These are phyloP conservation scores for Saguinus imperator DNA, from an alignment of 2,113 vertebrate species.

Conservation along the genomic window DNA sequence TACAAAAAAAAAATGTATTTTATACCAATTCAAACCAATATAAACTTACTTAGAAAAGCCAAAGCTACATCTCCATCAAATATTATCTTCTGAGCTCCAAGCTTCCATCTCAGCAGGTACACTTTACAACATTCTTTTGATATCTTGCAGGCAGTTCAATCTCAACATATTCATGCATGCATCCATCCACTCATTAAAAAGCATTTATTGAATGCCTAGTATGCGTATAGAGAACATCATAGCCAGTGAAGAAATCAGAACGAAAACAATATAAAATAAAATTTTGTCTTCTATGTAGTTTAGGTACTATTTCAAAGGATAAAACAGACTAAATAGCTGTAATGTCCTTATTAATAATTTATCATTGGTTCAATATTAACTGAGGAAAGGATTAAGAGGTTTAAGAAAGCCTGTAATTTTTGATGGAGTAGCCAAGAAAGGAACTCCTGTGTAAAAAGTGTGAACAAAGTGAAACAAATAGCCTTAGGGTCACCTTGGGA, in stretches of 20 bases:
- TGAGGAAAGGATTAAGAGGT: not conserved
- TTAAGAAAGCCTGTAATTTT: not conserved
- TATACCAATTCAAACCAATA: not conserved
- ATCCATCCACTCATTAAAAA: not conserved
- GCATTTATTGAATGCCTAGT: not conserved
- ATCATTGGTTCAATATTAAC: not conserved
- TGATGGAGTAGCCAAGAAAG: not conserved
- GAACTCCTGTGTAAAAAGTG: not conserved
- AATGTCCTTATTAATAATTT: not conserved
- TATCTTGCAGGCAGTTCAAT: not conserved
- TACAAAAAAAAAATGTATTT: not conserved
- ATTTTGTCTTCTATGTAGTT: not conserved
- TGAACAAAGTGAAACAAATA: not conserved
- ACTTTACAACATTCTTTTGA: not conserved
- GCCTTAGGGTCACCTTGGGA: not conserved
- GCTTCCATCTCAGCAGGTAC: not conserved
- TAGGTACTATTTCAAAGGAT: not conserved
- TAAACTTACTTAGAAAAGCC: not conserved
- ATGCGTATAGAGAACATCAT: accelerated
- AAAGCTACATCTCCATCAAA: not conserved
- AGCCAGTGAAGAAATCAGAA: not conserved
- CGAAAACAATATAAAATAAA: not conserved
- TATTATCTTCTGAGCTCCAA: not conserved
- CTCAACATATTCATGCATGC: not conserved
- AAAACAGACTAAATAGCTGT: not conserved